Conservation (phyloP, 2,888 invertebrate genomes). For the Osedax frankpressi region DNA sequence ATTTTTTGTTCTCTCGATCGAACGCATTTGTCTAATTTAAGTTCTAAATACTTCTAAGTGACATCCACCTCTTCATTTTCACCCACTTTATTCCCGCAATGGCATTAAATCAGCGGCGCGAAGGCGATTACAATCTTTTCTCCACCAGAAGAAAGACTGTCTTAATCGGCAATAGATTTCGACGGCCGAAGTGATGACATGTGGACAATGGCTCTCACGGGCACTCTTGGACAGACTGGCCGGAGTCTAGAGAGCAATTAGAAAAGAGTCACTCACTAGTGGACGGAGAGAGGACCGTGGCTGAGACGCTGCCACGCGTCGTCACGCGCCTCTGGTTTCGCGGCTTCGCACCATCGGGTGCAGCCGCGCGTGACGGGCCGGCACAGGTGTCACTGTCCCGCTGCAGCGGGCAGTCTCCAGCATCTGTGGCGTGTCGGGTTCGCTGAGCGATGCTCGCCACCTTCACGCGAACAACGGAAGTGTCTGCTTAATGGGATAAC, state of each 20-base stretch:
- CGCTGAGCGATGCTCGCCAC: constrained; percentile 1
- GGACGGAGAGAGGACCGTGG: background rate
- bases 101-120: constrained; percentile 1
- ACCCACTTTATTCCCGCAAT: background rate
- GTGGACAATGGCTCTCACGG: background rate
- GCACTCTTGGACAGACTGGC: constrained; percentile 8
- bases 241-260: constrained; percentile 9
- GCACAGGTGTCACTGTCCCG: constrained; percentile 8
- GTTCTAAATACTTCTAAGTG: constrained; percentile 4
- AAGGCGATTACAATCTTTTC: constrained; percentile 12
- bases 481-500: constrained; percentile 12
- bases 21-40: background rate
- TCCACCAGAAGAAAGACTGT: background rate
- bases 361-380: background rate
- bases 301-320: constrained; percentile 11
- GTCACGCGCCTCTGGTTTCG: constrained; percentile 10
- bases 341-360: constrained; percentile 6
- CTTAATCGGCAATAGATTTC: constrained; percentile 7
- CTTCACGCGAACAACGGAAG: constrained; percentile 7
- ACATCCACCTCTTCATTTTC: constrained; percentile 5
- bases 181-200: constrained; percentile 7
- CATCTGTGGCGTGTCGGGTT: constrained; percentile 7
- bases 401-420: background rate
- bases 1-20: background rate
- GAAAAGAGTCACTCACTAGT: background rate